Evolutionary conservation across 1,140 invertebrate genomes (phyloP).

Genomic region (Vanessa tameamea): DNA sequence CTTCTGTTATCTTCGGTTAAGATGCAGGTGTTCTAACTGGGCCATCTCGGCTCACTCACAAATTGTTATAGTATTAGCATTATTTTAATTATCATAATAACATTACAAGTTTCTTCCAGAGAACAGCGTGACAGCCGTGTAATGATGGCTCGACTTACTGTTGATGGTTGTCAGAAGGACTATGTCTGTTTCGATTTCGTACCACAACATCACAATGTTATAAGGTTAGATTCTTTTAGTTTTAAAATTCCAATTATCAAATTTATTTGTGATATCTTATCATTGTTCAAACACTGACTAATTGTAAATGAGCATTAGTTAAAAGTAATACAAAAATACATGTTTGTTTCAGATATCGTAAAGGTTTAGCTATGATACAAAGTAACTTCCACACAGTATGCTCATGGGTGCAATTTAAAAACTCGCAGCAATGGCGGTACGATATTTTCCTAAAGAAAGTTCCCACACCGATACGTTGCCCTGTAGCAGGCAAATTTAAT

Average conservation of each 20-base stretch:
- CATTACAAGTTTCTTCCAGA: slow-evolving; percentile 61
- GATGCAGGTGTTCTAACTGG: too few species aligned
- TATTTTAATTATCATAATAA: background rate
- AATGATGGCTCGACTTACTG: slow-evolving; percentile 97
- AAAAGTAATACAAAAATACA: background rate
- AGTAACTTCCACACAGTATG: slow-evolving; percentile 95
- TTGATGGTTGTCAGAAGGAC: slow-evolving; percentile 99
- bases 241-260: background rate
- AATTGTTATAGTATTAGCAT: background rate
- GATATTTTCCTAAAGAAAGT: slow-evolving; percentile 93
- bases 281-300: too few species aligned
- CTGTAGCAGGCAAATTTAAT: slow-evolving; percentile 97
- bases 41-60: too few species aligned
- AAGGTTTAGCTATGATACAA: slow-evolving; percentile 93
- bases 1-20: too few species aligned
- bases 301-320: background rate
- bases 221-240: slow-evolving; percentile 78
- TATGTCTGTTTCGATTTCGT: slow-evolving; percentile 98
- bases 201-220: slow-evolving; percentile 96
- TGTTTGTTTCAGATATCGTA: slow-evolving; percentile 86
- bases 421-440: slow-evolving; percentile 92
- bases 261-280: too few species aligned
- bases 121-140: slow-evolving; percentile 92
- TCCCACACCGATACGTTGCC: slow-evolving; percentile 95
- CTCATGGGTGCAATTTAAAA: slow-evolving; percentile 95